Base-by-base conservation (phyloP, 1,140 invertebrate species). In the Brachionus asplanchnoidis region DNA sequence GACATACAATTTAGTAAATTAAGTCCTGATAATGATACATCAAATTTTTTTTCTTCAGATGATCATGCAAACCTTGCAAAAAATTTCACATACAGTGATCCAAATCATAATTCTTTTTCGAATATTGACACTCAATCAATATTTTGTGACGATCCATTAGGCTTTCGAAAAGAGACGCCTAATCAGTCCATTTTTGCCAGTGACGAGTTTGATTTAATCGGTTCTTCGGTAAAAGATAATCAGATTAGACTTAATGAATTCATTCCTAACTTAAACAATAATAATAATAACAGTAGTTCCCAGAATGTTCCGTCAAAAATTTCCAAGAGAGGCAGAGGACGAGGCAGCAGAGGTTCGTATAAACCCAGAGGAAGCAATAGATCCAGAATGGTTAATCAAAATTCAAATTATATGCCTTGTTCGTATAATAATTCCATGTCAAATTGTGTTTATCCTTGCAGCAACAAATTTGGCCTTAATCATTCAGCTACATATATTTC, bases 291-390 rank as follows among this genome's bases (percentile, higher is more conserved):
- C 42, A 77, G 46, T 28, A 7, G 23, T 23, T 20, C 11, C n/a
- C 40, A 50, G 12, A 77, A 50, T 32, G 20, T n/a, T n/a, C 40
- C 40, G 9, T 11, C 50, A 11, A 77, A 50, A 36, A 53, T 9
- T n/a, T 28, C 73, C 1, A 77, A 77, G 26, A 23, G 73, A 50
- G 73, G 73, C 9, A 77, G 73, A 50, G 73, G 73, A 11, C 17
- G 73, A 50, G 73, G 73, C 11, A 77, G 73, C 50, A 23, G 73
- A 77, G 73, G 73, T 8, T 77, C 73, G 8, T 77, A 77, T 50
- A 77, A 77, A 26, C 73, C 73, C 6, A 23, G 73, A 50, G 73
- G 73, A 26, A 46, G 73, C 14, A 42, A 42, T 73, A 28, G 68
- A 4, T 20, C 68, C 8, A 12, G 36, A 44, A 40, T 73, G 40